Evolutionary conservation across 2,113 vertebrate genomes (phyloP), one percentile per base, ranked within the genome.

Genomic region (Heptranchias perlo): DNA sequence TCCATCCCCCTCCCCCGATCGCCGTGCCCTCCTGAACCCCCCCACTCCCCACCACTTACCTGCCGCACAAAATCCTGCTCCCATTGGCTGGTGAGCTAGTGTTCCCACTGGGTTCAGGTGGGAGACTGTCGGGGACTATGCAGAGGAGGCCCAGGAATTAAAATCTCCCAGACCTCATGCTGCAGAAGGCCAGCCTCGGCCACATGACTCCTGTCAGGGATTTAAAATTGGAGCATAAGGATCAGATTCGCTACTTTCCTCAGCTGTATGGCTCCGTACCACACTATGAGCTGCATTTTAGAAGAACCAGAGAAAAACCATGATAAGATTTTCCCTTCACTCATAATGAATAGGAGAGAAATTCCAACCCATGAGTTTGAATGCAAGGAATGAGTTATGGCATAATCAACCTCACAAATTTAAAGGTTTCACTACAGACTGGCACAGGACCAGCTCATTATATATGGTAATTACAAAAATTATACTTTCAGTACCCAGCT

Each of bases 391-490:
- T 95, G 65, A 73, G 94, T 52, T 73, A 69, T 69, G 39, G 64
- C 47, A 95, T 52, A 69, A 95, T 95, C 94, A 95, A 69, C 11
- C 64, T 14, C 64, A 69, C 94, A 69, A 69, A 69, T 69, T 47
- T 95, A 69, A 95, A 18, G 25, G 65, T 65, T 73, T 67, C 47
- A 95, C 94, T 69, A 16, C 23, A 67, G 64, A 25, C 47, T 95
- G 62, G 94, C 94, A 95, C 44, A 69, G 11, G 14, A 13, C 65
- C 92, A 65, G 28, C 64, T 95, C 28, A 95, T 95, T 95, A 69
- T n/a, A 69, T 69, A 95, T 95, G 94, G 94, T 95, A 95, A 95
- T 73, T 95, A 73, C 94, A 95, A 47, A 95, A 95, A 95, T 95
- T 69, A 95, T 95, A 31, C 94, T 95, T 95, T 16, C 94, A 6